Evolutionary conservation across 2,113 vertebrate species (phyloP).

Genomic region (Okapia johnstoni): DNA sequence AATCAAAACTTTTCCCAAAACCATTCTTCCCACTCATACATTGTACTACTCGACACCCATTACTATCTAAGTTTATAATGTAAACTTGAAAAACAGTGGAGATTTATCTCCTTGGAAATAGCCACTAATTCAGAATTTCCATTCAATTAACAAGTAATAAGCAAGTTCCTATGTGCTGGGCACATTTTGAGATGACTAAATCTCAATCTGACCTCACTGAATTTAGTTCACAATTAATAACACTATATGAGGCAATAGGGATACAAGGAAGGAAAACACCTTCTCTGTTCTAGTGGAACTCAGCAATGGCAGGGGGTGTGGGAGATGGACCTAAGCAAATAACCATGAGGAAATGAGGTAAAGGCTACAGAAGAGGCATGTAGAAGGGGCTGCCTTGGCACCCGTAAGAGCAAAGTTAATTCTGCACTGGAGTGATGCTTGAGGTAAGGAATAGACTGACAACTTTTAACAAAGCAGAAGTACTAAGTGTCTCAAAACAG

Average conservation of each 20-base stretch:
- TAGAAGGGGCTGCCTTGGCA: background rate
- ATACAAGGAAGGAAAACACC: background rate
- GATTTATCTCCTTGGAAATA: constrained; percentile 28
- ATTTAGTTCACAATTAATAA: background rate
- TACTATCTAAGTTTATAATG: background rate
- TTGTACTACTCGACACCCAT: background rate
- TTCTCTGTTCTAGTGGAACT: background rate
- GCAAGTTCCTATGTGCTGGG: background rate
- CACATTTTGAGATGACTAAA: background rate
- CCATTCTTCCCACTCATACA: background rate
- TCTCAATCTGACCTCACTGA: background rate
- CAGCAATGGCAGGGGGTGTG: background rate
- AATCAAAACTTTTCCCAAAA: constrained; percentile 8
- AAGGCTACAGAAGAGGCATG: background rate
- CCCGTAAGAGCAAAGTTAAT: background rate
- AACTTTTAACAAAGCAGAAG: background rate
- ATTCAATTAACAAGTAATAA: background rate
- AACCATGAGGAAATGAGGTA: background rate
- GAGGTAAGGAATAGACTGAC: background rate
- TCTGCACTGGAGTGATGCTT: background rate
- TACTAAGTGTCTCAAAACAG: background rate
- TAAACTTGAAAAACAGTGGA: constrained; percentile 14
- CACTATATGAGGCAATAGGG: background rate
- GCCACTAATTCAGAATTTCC: background rate
- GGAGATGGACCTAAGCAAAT: background rate